phyloP scores from a whole-genome alignment of 2,113 vertebrate genomes.

The Pampusana beccarii region DNA sequence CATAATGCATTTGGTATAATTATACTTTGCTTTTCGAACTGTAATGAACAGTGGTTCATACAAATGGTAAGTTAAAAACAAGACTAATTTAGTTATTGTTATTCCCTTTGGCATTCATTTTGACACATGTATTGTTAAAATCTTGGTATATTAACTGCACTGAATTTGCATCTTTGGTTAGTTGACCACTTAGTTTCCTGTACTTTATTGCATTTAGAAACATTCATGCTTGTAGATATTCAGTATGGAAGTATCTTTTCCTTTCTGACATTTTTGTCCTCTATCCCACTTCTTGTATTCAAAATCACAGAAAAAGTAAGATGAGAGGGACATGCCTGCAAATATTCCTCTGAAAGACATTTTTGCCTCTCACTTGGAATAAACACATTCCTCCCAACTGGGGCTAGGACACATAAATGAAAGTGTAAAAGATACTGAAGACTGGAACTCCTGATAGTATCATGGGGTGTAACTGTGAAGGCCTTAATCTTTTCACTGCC shows the following conservation, averaged over 20 bases:
- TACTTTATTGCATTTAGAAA: background rate
- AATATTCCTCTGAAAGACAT: background rate
- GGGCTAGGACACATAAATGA: background rate
- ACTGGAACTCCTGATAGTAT: background rate
- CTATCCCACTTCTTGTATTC: background rate
- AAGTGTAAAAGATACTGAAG: background rate
- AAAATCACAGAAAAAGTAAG: background rate
- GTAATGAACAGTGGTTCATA: background rate
- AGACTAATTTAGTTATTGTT: background rate
- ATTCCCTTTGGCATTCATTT: background rate
- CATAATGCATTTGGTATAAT: background rate
- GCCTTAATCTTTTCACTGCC: background rate
- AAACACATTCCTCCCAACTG: background rate
- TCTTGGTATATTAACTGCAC: background rate
- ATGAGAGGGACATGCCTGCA: background rate
- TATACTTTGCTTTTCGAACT: background rate
- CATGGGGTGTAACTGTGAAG: rapidly evolving
- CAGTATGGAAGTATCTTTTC: background rate
- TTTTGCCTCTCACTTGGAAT: background rate
- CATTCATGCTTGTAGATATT: background rate
- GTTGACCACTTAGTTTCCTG: background rate
- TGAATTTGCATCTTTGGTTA: background rate
- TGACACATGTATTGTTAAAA: background rate
- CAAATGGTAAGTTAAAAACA: slow-evolving; percentile 6
- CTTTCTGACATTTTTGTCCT: background rate